Conservation (phyloP, 2,888 invertebrate genomes). For the Himalopsyche anomala region DNA sequence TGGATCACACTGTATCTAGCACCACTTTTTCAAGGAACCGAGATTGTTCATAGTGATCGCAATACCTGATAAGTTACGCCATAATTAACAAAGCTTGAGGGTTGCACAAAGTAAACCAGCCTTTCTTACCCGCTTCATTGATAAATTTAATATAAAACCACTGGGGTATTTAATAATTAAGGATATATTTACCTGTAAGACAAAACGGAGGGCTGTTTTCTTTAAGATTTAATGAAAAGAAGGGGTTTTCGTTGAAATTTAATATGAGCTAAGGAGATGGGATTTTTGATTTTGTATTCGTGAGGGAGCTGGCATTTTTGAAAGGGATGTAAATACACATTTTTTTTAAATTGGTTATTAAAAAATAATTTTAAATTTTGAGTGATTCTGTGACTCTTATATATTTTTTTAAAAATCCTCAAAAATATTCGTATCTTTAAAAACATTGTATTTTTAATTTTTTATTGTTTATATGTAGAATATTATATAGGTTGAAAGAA, state of each 20-base stretch:
- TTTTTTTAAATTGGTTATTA: too few species aligned
- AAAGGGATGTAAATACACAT: too few species aligned
- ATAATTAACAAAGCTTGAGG: constrained; percentile 36
- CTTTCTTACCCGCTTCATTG: constrained; percentile 48
- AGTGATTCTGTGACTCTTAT: too few species aligned
- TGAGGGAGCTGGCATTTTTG: too few species aligned
- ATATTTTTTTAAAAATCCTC: too few species aligned
- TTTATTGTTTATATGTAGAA: too few species aligned
- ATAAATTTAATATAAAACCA: constrained; percentile 29
- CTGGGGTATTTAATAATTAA: constrained; percentile 47
- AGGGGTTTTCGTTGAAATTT: constrained; percentile 6
- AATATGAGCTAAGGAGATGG: not conserved
- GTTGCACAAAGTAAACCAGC: constrained; percentile 21
- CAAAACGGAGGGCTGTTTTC: constrained; percentile 50
- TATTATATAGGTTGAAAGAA: too few species aligned
- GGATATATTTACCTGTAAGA: constrained; percentile 50
- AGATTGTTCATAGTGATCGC: constrained; percentile 50
- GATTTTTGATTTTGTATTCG: too few species aligned
- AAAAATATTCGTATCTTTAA: too few species aligned
- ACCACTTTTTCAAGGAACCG: constrained; percentile 28
- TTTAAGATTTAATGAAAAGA: constrained; percentile 47
- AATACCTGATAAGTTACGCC: constrained; percentile 45
- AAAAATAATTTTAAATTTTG: too few species aligned
- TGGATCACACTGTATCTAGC: not conserved
- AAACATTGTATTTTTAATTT: too few species aligned